Base-by-base conservation (phyloP, 2,888 invertebrate genomes). In the Dicyrtomina minuta region DNA sequence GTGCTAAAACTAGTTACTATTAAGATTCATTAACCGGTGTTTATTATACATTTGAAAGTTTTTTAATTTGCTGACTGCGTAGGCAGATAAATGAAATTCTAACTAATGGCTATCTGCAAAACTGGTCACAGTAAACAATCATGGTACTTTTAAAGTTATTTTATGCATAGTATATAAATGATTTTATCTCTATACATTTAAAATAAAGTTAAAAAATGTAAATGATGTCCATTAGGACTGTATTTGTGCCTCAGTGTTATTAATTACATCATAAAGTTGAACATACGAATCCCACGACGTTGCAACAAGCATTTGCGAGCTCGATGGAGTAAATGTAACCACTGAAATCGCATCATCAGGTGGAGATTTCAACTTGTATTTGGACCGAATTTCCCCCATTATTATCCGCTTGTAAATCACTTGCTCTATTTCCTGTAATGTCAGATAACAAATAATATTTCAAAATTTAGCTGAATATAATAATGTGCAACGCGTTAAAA, bases 231-330 rank as follows among this genome's bases (percentile, higher is more conserved):
- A 65, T 75, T 74, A 80, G 96, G 96, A 72, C 85, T 86, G 82
- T 95, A 97, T 83, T 94, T 94, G 79, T 93, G 88, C 67, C 94
- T 86, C 83, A 73, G 87, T 88, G 82, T 97, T 96, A 66, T 90
- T 88, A 66, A 88, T 87, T 59, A 96, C 92, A 86, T 99, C 98
- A 82, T 96, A 98, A 49, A 99, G 85, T 64, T 97, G 87, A 20
- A 99, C 94, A 72, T 89, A 89, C 73, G 90, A 88, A 82, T 99
- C 99, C 99, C 99, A 99, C 1, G 97, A 96, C n/a, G 96, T 93
- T 2, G 93, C 93, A 64, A 97, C 86, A 43, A 99, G 84, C 82
- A 92, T 94, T 82, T 97, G 96, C 78, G 91, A 92, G 0, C 93
- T 92, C 82, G 91, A 92, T 6, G 95, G 96, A 10, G 94, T 93